phyloP scores from a whole-genome alignment of 2,797 vertebrate species.

The Urocyon cinereoargenteus region DNA sequence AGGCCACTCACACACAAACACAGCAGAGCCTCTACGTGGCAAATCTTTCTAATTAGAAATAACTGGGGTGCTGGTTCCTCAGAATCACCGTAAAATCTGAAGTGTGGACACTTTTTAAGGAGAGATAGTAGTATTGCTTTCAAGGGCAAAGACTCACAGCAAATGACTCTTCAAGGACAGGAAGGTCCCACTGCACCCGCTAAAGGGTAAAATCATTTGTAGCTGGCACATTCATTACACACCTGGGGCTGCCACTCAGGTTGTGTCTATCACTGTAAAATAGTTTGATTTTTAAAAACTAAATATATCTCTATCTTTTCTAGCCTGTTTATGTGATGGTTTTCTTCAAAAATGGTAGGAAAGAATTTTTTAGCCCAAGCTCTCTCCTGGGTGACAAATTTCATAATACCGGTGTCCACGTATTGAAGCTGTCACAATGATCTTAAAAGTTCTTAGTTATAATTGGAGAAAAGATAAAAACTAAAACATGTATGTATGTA shows the following conservation, averaged over 20 bases:
- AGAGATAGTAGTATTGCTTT: neutral
- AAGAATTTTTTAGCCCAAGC: neutral
- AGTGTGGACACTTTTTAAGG: neutral
- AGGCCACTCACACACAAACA: neutral
- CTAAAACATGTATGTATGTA: neutral
- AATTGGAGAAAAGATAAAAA: neutral
- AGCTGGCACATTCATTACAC: neutral
- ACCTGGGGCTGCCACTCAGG: neutral
- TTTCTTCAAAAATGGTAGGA: conserved; percentile 38
- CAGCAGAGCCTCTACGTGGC: neutral
- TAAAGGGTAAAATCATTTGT: neutral
- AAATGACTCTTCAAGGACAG: neutral
- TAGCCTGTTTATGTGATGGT: neutral
- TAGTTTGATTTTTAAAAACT: neutral
- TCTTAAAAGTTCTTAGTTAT: neutral
- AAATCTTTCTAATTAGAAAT: neutral
- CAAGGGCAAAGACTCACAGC: neutral
- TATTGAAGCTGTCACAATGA: neutral
- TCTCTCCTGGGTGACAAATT: neutral
- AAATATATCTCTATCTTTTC: neutral
- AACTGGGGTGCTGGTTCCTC: neutral
- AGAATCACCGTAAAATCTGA: neutral
- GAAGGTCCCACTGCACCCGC: neutral
- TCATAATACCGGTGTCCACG: neutral
- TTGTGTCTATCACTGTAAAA: neutral